Evolutionary conservation across 2,113 vertebrate species (phyloP).

Genomic region (Halichoeres trimaculatus): DNA sequence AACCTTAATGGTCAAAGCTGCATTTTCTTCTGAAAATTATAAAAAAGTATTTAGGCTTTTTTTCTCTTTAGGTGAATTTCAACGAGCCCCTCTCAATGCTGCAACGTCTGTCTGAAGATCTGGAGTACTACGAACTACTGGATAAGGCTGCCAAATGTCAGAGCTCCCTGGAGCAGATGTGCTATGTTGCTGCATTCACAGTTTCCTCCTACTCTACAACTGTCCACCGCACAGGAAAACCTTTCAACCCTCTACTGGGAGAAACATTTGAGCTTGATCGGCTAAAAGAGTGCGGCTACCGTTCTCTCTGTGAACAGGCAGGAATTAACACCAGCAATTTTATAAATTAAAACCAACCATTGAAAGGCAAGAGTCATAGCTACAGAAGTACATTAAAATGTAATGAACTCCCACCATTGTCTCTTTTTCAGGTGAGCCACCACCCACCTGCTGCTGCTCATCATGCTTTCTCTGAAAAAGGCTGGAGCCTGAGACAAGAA

Average conservation of each 20-base stretch:
- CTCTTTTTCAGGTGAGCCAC: conserved; percentile 90
- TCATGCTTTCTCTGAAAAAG: conserved; percentile 90
- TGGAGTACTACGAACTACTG: conserved; percentile 95
- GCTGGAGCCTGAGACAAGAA: conserved; percentile 94
- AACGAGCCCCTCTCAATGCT: conserved; percentile 98
- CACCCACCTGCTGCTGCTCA: conserved; percentile 96
- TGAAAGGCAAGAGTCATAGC: neutral
- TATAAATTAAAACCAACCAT: neutral
- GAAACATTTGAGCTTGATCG: conserved; percentile 97
- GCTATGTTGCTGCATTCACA: conserved; percentile 95
- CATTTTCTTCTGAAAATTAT: neutral
- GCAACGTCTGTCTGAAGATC: conserved; percentile 94
- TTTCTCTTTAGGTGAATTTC: conserved; percentile 90
- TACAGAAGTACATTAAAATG: neutral
- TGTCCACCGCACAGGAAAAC: conserved; percentile 95
- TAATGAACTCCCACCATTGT: neutral
- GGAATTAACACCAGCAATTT: neutral
- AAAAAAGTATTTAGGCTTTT: neutral
- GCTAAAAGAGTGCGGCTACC: conserved; percentile 89
- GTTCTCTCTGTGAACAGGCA: conserved; percentile 96
- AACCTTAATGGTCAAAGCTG: neutral
- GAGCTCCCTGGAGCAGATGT: conserved; percentile 93
- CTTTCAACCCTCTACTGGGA: conserved; percentile 96
- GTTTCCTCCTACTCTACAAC: conserved; percentile 98
- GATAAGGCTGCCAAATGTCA: conserved; percentile 90